Conservation (phyloP, 2,113 vertebrate species). For the Sprattus sprattus region DNA sequence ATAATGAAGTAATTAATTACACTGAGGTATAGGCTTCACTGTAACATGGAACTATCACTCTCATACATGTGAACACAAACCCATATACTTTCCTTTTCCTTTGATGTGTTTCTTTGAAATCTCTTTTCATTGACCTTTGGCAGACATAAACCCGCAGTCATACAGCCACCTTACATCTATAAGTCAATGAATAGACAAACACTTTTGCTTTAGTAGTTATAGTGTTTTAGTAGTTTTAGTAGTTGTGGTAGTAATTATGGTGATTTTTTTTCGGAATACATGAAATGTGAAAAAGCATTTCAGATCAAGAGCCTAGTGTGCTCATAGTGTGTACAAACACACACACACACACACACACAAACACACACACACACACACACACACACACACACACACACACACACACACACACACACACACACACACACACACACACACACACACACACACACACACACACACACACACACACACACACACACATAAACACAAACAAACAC, state of each 20-base stretch:
- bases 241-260: no score
- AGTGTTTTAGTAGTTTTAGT: no score
- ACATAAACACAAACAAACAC: constrained; percentile 9
- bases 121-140: neutral
- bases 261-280: no score
- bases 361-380: constrained; percentile 11
- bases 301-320: no score
- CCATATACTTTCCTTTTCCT: neutral
- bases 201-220: no score
- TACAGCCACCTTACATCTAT: no score
- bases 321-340: no score
- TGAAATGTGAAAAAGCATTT: no score
- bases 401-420: constrained; percentile 11
- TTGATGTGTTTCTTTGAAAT: neutral
- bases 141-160: no score
- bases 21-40: neutral
- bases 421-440: constrained; percentile 21
- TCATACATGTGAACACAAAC: neutral
- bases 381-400: neutral
- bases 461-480: no score
- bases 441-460: constrained; percentile 21
- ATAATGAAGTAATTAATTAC: neutral
- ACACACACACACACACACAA: neutral
- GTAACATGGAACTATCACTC: neutral
- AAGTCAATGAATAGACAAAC: no score